Conservation (phyloP, 2,113 vertebrate genomes). For the Macrotus californicus region DNA sequence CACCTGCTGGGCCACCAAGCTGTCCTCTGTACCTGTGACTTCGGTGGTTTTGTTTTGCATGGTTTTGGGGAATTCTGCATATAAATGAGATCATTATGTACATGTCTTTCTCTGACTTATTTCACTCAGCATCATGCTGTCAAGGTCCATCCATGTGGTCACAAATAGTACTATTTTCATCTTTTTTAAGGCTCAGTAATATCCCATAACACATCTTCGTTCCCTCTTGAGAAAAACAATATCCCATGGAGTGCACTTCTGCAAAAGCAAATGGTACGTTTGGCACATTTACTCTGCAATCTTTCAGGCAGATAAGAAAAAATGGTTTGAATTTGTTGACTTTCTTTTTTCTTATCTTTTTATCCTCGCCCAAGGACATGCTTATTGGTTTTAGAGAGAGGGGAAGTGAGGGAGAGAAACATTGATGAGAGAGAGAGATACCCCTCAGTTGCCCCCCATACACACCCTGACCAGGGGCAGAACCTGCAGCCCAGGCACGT, state of each 20-base stretch:
- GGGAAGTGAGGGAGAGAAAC: too few species aligned
- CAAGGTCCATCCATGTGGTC: background rate
- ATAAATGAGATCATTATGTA: background rate
- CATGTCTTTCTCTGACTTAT: background rate
- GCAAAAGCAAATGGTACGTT: background rate
- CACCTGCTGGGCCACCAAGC: background rate
- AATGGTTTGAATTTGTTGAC: background rate
- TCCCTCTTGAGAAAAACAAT: background rate
- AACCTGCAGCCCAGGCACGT: too few species aligned
- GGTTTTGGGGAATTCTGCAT: background rate
- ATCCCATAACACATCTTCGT: background rate
- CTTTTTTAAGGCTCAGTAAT: background rate
- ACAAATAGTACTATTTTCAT: background rate
- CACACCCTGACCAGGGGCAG: too few species aligned
- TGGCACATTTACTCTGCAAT: background rate
- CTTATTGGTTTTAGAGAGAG: too few species aligned
- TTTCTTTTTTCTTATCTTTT: too few species aligned
- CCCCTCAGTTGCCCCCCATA: too few species aligned
- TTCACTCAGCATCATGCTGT: background rate
- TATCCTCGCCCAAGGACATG: too few species aligned
- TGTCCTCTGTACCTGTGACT: background rate
- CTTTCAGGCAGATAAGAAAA: background rate
- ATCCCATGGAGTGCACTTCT: background rate
- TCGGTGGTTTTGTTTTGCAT: background rate
- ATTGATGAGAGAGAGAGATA: too few species aligned